Base-by-base conservation (phyloP, 2,888 invertebrate genomes). In the Meghimatium bilineatum region DNA sequence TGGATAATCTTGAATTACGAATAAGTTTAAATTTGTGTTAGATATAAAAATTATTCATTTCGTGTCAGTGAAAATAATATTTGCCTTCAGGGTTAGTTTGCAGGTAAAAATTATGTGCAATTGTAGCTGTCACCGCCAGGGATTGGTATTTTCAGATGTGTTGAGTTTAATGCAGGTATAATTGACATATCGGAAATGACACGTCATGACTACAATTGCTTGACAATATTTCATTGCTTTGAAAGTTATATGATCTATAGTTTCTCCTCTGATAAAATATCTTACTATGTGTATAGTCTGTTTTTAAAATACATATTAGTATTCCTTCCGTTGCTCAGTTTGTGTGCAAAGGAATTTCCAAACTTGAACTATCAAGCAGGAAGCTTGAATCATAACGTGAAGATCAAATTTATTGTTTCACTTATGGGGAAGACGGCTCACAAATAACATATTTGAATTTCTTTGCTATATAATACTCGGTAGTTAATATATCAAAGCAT, bases 1-100 rank as follows among this genome's bases (percentile, higher is more conserved):
- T 17, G n/a, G 36, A 36, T 69, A 38, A 69, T 69, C 44, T 49
- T 29, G n/a, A 6, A 49, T 44, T 72, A 72, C 29, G 29, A 72
- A 72, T 72, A 29, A 49, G n/a, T 38, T 72, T 26, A 72, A 14
- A 44, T 8, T 72, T 49, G 44, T 66, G 17, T 32, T 66, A 72
- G n/a, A 44, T 72, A 44, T 44, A 44, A 44, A 72, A 72, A 72
- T 72, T 72, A 44, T 8, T n/a, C 44, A 38, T 44, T n/a, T 72
- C 72, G n/a, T 72, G 72, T 29, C 44, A 44, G n/a, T 44, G n/a
- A 12, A 32, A 29, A 8, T 32, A 32, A 44, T 72, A 12, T 72
- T 17, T 44, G 2, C 69, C 72, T 72, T 29, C n/a, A 38, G 44
- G 44, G 29, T n/a, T 44, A 38, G 29, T 38, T 72, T n/a, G 10